Evolutionary conservation across 2,888 invertebrate species (phyloP).

Genomic region (Xylocampa areola): DNA sequence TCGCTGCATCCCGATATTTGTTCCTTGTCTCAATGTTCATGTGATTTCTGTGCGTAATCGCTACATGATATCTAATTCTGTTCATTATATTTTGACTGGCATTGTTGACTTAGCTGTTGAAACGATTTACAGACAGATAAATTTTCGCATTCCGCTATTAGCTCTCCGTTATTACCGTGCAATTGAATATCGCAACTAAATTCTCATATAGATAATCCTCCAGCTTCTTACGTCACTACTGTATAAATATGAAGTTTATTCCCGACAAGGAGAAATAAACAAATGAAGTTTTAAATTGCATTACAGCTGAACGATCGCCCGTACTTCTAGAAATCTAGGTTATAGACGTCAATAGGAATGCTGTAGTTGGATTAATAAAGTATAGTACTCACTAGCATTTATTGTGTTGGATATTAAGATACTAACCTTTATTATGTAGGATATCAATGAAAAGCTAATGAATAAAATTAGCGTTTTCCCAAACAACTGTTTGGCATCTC

Average conservation of each 20-base stretch:
- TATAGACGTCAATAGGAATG: too few species aligned
- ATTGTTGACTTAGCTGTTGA: constrained; percentile 23
- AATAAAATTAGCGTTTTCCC: too few species aligned
- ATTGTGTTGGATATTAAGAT: too few species aligned
- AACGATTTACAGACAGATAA: constrained; percentile 9
- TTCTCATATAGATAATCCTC: constrained; percentile 13
- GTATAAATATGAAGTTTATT: constrained; percentile 18
- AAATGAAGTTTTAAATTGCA: constrained; percentile 8
- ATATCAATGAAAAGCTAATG: too few species aligned
- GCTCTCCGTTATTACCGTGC: background rate
- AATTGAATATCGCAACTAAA: constrained; percentile 1
- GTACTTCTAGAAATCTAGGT: too few species aligned
- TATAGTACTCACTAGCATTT: too few species aligned
- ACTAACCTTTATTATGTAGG: too few species aligned
- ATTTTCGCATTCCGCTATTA: constrained; percentile 22
- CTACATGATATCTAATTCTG: constrained; percentile 18
- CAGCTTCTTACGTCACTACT: constrained; percentile 27
- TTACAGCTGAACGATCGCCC: constrained; percentile 5
- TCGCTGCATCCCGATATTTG: background rate
- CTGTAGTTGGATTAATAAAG: too few species aligned
- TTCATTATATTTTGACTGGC: constrained; percentile 9
- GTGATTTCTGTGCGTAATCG: constrained; percentile 10
- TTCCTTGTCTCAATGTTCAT: too few species aligned
- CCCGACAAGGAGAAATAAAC: constrained; percentile 30
- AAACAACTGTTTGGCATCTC: too few species aligned